Percentiles rank a stretch among this genome's conserved stretches.
phyloP scores from a whole-genome alignment of 2,113 vertebrate genomes.

The Perognathus longimembris region DNA sequence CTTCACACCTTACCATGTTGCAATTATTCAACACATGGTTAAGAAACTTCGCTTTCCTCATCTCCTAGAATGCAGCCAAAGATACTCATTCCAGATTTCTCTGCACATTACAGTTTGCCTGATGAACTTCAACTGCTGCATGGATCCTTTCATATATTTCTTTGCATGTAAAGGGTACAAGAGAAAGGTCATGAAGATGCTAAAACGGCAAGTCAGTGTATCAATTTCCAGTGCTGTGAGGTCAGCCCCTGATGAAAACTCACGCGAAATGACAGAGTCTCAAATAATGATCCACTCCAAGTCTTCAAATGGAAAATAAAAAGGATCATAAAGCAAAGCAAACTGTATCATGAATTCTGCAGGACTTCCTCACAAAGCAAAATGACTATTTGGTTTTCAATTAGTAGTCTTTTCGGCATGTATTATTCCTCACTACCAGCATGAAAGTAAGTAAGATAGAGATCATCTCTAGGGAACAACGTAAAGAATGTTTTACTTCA shows the following conservation, averaged over 20 bases:
- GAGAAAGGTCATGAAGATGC: constrained; percentile 93
- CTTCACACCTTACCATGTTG: constrained; percentile 95
- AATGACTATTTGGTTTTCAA: neutral
- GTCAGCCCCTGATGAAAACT: constrained; percentile 93
- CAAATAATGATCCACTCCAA: constrained; percentile 85
- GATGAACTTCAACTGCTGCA: constrained; percentile 97
- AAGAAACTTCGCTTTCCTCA: constrained; percentile 89
- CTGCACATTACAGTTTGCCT: constrained; percentile 95
- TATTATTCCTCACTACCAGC: neutral
- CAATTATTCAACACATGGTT: constrained; percentile 96
- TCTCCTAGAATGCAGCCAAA: constrained; percentile 85
- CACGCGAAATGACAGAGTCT: constrained; percentile 86
- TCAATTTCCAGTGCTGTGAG: constrained; percentile 94
- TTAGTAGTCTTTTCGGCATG: neutral
- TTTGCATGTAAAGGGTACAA: constrained; percentile 99
- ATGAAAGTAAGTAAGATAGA: neutral
- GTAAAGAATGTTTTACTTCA: constrained; percentile 29
- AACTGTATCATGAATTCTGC: neutral
- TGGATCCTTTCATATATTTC: constrained; percentile 99
- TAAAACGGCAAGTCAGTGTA: constrained; percentile 91
- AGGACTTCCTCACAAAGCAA: constrained; percentile 19
- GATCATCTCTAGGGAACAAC: neutral
- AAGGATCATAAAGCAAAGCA: neutral
- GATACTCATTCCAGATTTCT: constrained; percentile 93
- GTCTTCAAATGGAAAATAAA: constrained; percentile 83